Base-by-base conservation (phyloP, 2,797 vertebrate genomes). In the Centropyge bicolor region DNA sequence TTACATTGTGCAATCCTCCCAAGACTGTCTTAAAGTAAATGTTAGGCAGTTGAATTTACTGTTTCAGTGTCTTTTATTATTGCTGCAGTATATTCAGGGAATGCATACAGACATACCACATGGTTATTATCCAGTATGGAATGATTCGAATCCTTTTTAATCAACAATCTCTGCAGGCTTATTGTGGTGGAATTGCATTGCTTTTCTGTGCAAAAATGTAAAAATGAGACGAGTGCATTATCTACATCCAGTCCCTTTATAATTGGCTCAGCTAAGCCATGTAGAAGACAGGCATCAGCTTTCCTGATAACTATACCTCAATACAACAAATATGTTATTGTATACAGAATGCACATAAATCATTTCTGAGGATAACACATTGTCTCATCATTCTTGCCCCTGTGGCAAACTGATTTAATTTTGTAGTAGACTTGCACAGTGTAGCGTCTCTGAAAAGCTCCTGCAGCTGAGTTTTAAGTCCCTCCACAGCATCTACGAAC, bases 251-350 rank as follows among this genome's bases (percentile, higher is more conserved):
- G 38, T 65, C 51, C 55, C 35, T 78, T 80, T 66, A n/a, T 79
- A 82, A 80, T 81, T 80, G 60, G 20, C 35, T 86, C 65, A 51
- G 27, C 67, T 62, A 61, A 84, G 70, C 68, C 51, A 56, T 71
- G 62, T 38, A 54, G 24, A 66, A 62, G 41, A 63, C 49, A 60
- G 9, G 7, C 67, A 38, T 79, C 57, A 31, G 8, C 70, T 70
- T 48, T 43, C 61, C 36, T 61, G 40, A 81, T 57, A 65, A 45
- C 48, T 78, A 57, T 55, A 9, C 19, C 31, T 27, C 43, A 76
- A n/a, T 49, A 59, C 27, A 62, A 64, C 45, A 67, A 71, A 73
- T 74, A 3, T 12, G 66, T 67, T 52, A 65, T 61, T 80, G 20
- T 17, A 68, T 20, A 54, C 59, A 69, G 52, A 70, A 46, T 40